phyloP scores from a whole-genome alignment of 2,888 invertebrate genomes.

The Cataglyphis rosenhaueri region DNA sequence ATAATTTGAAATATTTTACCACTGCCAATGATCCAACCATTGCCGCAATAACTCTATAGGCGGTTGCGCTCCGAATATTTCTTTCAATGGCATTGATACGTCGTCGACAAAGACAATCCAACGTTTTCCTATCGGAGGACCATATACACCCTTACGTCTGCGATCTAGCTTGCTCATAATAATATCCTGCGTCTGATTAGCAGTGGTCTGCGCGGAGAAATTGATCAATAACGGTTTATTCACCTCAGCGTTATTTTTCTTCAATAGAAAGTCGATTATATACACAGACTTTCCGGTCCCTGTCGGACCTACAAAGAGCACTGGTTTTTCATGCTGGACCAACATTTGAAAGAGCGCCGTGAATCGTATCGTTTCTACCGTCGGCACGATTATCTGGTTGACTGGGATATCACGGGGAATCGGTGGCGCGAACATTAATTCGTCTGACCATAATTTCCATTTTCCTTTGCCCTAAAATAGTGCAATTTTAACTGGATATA shows the following conservation, averaged over 20 bases:
- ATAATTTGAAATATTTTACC: conserved; percentile 85
- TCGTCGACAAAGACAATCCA: conserved; percentile 98
- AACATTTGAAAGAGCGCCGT: conserved; percentile 92
- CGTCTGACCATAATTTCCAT: conserved; percentile 97
- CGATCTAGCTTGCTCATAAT: conserved; percentile 98
- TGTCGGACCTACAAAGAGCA: conserved; percentile 96
- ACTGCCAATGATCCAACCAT: conserved; percentile 95
- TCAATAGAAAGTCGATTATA: conserved; percentile 93
- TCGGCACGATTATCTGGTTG: conserved; percentile 97
- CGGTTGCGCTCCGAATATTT: conserved; percentile 97
- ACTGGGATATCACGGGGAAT: conserved; percentile 96
- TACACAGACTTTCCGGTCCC: conserved; percentile 98
- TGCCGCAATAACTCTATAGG: conserved; percentile 96
- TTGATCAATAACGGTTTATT: conserved; percentile 95
- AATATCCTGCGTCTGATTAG: conserved; percentile 97
- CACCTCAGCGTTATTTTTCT: conserved; percentile 91
- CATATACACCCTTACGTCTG: conserved; percentile 96
- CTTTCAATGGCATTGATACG: conserved; percentile 97
- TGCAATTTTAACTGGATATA: not conserved
- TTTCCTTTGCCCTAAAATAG: conserved; percentile 91
- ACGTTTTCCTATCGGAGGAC: conserved; percentile 96
- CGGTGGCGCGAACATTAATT: conserved; percentile 90
- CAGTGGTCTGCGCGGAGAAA: conserved; percentile 97
- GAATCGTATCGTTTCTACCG: conserved; percentile 95
- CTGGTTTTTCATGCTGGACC: conserved; percentile 92